phyloP scores from a whole-genome alignment of 2,797 vertebrate species.

The Myotis daubentonii region DNA sequence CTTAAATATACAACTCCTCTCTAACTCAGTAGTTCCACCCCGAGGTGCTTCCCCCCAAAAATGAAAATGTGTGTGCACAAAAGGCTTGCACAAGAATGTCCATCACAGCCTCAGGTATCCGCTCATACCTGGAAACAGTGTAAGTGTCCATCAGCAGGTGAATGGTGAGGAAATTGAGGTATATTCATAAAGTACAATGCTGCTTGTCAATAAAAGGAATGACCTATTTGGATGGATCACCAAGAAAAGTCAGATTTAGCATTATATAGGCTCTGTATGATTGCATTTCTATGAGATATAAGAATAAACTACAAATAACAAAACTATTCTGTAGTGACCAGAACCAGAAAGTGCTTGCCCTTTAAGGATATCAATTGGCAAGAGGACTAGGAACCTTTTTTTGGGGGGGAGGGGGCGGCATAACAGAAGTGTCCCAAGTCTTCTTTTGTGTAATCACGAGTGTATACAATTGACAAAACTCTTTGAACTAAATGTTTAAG shows the following conservation, averaged over 20 bases:
- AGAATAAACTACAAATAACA: not conserved
- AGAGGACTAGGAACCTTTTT: not conserved
- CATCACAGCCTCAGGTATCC: not conserved
- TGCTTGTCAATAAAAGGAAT: not conserved
- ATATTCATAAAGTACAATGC: not conserved
- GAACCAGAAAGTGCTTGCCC: not conserved
- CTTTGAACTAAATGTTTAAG: not conserved
- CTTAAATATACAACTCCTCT: not conserved
- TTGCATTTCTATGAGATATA: not conserved
- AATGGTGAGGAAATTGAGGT: accelerated
- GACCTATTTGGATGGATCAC: not conserved
- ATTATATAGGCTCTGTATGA: not conserved
- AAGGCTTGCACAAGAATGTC: not conserved
- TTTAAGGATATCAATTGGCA: not conserved
- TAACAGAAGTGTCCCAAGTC: accelerated
- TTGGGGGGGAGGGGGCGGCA: too few relatives aligned
- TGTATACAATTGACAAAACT: accelerated
- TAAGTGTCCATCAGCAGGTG: not conserved
- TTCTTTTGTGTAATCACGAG: not conserved
- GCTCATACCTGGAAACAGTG: not conserved
- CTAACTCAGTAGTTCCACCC: not conserved
- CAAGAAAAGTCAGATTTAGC: not conserved
- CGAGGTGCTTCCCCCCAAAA: not conserved
- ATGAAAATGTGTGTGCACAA: not conserved
- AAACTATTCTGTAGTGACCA: accelerated